phyloP scores from a whole-genome alignment of 2,888 invertebrate species.

The Rhorus exstirpatorius region DNA sequence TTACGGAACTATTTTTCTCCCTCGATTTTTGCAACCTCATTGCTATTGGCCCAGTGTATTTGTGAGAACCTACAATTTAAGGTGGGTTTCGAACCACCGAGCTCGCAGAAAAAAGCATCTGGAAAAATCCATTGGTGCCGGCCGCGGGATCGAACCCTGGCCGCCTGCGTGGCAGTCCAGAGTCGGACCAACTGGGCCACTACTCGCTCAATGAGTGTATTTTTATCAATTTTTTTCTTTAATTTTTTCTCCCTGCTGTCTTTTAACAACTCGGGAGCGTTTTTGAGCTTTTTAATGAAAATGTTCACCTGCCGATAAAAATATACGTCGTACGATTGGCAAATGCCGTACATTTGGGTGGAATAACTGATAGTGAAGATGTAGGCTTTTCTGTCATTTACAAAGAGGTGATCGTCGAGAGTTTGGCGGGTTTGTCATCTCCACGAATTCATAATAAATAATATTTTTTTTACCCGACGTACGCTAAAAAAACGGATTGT shows the following conservation, averaged over 20 bases:
- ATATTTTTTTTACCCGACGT: slow-evolving; percentile 56
- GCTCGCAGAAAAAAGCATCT: too few species aligned
- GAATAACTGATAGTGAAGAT: slow-evolving; percentile 69
- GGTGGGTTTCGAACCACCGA: too few species aligned
- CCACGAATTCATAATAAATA: slow-evolving; percentile 68
- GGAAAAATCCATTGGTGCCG: too few species aligned
- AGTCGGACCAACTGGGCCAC: too few species aligned
- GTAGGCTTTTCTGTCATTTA: slow-evolving; percentile 32
- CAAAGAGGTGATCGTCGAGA: slow-evolving; percentile 62
- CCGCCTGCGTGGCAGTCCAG: too few species aligned
- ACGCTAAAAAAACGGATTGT: slow-evolving; percentile 42
- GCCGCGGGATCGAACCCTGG: too few species aligned
- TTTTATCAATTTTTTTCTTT: slow-evolving; percentile 10
- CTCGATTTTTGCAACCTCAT: too few species aligned
- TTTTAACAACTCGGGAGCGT: slow-evolving; percentile 53
- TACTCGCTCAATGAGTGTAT: slow-evolving; percentile 62
- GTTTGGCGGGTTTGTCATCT: slow-evolving; percentile 61
- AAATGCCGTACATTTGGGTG: slow-evolving; percentile 70
- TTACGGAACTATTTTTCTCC: too few species aligned
- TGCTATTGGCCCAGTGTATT: too few species aligned
- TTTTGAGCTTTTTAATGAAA: slow-evolving; percentile 63
- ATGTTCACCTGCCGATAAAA: slow-evolving; percentile 70
- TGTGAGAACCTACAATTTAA: too few species aligned
- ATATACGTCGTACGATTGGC: slow-evolving; percentile 71
- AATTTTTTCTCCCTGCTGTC: slow-evolving; percentile 48